A percentile compares a stretch with the other conserved stretches of the same genome.
Evolutionary conservation across 1,140 invertebrate genomes (phyloP).

Genomic region (Procambarus virginalis): DNA sequence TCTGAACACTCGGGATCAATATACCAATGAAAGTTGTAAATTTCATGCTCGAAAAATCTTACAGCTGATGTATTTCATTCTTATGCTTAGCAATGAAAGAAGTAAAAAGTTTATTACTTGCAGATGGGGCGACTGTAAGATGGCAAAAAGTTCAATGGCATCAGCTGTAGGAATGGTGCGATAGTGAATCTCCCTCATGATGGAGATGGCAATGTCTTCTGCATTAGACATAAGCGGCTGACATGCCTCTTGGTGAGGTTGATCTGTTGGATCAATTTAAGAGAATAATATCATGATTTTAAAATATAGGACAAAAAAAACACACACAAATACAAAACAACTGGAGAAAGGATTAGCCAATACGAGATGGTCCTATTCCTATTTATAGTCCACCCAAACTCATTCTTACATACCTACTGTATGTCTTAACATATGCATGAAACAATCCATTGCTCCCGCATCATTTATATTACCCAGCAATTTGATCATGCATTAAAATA

Average conservation of each 20-base stretch:
- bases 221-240: conserved; percentile 71
- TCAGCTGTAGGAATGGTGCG: conserved; percentile 74
- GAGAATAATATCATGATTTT: not conserved
- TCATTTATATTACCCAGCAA: too few relatives aligned
- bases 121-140: conserved; percentile 89
- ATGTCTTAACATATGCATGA: too few relatives aligned
- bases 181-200: conserved; percentile 71
- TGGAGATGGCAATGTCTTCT: conserved; percentile 70
- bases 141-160: conserved; percentile 81
- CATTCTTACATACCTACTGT: too few relatives aligned
- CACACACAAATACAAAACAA: not conserved
- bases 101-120: conserved; percentile 78
- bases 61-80: not conserved
- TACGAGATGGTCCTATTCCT: too few relatives aligned
- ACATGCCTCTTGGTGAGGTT: conserved; percentile 80
- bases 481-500: too few relatives aligned
- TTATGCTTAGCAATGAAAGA: not conserved
- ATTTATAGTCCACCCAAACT: too few relatives aligned
- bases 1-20: too few relatives aligned
- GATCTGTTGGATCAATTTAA: conserved; percentile 73
- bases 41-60: not conserved
- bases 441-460: too few relatives aligned
- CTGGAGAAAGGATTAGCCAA: too few relatives aligned
- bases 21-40: too few relatives aligned
- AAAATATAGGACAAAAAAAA: not conserved